Base-by-base conservation (phyloP, 2,113 vertebrate genomes). In the Antigone vipio region DNA sequence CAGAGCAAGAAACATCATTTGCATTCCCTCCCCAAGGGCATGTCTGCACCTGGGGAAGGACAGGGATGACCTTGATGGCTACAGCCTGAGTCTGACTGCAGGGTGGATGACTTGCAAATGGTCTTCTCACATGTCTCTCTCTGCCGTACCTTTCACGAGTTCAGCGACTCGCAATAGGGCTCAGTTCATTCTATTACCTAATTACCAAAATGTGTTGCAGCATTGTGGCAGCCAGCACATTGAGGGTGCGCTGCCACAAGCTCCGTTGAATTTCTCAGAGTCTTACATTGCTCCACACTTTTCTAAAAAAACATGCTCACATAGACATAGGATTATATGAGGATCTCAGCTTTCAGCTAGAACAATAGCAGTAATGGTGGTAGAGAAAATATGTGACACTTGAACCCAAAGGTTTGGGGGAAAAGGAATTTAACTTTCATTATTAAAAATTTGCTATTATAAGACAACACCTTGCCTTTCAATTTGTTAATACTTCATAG, bases 181-280 rank as follows among this genome's bases (percentile, higher is more conserved):
- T 69, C 34, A 44, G 30, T 52, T 85, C 53, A 34, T 45, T 30
- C 79, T 62, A 75, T 21, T 38, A 78, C 44, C 29, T 16, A 75
- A 30, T 9, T 34, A 30, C 21, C 58, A 44, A 78, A 77, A 52
- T 5, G 6, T 67, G 58, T 53, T 56, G 53, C 82, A 79, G 44
- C 0, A 0, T 6, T 42, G 30, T 42, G 58, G 16, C 29, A 89
- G 21, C 35, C 66, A 68, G 10, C 58, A 71, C 0, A 0, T 26
- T 19, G 7, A 6, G 34, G 4, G 7, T 62, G 30, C 49, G 58
- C 49, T 62, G 72, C 50, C 85, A 85, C 4, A 2, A 68, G 32
- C 29, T 89, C 20, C 69, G 23, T 7, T 4, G 2, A 44, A 47
- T 55, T 63, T 85, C 27, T 63, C 24, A 16, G 45, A 62, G 32